Base-by-base conservation (phyloP, 2,797 vertebrate genomes). In the Coendou prehensilis region DNA sequence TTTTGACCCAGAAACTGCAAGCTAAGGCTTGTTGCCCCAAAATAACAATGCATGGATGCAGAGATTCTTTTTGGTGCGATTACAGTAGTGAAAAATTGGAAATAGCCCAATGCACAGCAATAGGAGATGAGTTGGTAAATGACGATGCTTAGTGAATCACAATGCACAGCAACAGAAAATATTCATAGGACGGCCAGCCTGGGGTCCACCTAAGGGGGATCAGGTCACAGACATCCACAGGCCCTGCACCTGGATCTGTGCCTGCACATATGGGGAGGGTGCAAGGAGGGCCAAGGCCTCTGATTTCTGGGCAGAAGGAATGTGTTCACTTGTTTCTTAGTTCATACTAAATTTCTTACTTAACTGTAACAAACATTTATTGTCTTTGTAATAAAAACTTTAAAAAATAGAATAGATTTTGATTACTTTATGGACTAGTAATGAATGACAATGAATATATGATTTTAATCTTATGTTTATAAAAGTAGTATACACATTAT, bases 301-400 rank as follows among this genome's bases (percentile, higher is more conserved):
- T 64, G 56, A 26, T 26, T 61, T 80, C 78, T 67, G 63, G 9
- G 26, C 18, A 0, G 37, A 56, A 67, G 7, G 22, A 78, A 30
- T 33, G 26, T 20, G 47, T 23, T 94, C 11, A 47, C 30, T 89
- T 79, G 28, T 69, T 84, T 83, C 61, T 13, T 87, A 57, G 84
- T 22, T 89, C 18, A 45, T 26, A 54, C 11, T 28, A 45, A 69
- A 71, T 63, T 81, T 45, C 50, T 79, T 47, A 63, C 23, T 92
- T 80, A 80, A 61, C 71, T 54, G 41, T 84, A 82, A 73, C 18
- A 28, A 93, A 89, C 10, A 28, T 37, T 83, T 23, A 94, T 17
- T 63, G 67, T 81, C 73, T 84, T 78, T 78, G 41, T 54, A 79
- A 93, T 87, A 69, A 45, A 97, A 87, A 26, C 26, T 69, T 61